Evolutionary conservation across 2,888 invertebrate genomes (phyloP).

Genomic region (Oxyteleia sp.): DNA sequence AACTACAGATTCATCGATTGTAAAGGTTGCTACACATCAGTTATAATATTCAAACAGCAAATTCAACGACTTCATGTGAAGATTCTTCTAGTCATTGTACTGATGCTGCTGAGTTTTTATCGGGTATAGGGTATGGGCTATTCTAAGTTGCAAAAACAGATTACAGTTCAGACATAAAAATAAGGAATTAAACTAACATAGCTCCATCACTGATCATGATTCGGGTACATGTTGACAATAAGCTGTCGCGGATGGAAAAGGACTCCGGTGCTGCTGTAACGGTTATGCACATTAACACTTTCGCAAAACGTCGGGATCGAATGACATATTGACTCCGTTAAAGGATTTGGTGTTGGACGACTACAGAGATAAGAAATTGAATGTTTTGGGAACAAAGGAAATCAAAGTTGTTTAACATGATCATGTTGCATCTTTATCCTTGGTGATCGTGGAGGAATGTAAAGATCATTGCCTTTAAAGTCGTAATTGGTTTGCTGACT

Average conservation of each 20-base stretch:
- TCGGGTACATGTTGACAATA: constrained; percentile 1
- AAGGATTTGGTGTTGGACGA: not conserved
- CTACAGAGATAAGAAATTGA: constrained; percentile 18
- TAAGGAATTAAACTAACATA: too few species aligned
- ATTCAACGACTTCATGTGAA: too few species aligned
- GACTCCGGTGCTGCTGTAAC: constrained; percentile 46
- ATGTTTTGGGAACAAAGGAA: constrained; percentile 8
- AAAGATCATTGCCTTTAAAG: constrained; percentile 31
- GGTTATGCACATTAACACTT: constrained; percentile 22
- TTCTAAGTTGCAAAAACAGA: too few species aligned
- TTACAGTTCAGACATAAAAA: too few species aligned
- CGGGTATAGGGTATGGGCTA: too few species aligned
- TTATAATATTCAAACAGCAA: too few species aligned
- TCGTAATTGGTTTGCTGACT: constrained; percentile 39
- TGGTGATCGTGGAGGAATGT: constrained; percentile 39
- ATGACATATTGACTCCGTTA: not conserved
- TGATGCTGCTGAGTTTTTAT: too few species aligned
- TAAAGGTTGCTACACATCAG: too few species aligned
- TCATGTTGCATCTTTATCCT: not conserved
- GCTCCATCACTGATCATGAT: constrained; percentile 17
- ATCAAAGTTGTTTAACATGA: constrained; percentile 10
- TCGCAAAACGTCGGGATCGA: constrained; percentile 1
- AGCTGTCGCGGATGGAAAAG: constrained; percentile 10
- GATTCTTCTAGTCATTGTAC: too few species aligned
- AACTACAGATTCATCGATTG: too few species aligned